Conservation (phyloP, 2,113 vertebrate species). For the Collichthys lucidus region DNA sequence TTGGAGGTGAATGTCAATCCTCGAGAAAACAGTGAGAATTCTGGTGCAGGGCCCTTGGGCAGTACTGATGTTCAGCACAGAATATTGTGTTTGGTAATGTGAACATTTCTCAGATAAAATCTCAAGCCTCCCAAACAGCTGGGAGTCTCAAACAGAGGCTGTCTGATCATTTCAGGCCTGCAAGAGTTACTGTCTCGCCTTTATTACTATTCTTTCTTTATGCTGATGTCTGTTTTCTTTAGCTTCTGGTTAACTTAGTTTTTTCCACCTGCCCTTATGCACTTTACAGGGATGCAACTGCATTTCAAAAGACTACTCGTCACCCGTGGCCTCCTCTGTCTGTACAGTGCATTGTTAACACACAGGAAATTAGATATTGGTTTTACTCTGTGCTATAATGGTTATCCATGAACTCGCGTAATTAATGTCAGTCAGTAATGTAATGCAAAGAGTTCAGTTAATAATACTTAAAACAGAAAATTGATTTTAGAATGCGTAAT, state of each 20-base stretch:
- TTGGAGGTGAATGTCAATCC: background rate
- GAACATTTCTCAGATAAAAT: conserved; percentile 24
- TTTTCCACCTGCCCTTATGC: background rate
- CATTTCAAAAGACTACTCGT: conserved; percentile 19
- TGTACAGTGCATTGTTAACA: conserved; percentile 41
- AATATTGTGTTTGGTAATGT: background rate
- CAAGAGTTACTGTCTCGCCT: background rate
- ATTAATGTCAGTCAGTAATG: conserved; percentile 59
- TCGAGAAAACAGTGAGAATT: background rate
- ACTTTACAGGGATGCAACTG: background rate
- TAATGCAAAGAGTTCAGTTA: conserved; percentile 50
- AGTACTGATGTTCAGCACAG: background rate
- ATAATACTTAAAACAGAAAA: conserved; percentile 70
- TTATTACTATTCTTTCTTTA: background rate
- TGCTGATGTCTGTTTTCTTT: background rate
- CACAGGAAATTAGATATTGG: conserved; percentile 71
- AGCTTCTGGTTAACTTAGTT: background rate
- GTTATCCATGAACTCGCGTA: conserved; percentile 66
- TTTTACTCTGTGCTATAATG: conserved; percentile 46
- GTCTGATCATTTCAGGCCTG: background rate
- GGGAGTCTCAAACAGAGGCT: background rate
- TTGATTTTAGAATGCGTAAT: conserved; percentile 57
- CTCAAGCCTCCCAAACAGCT: background rate
- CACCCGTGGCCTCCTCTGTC: conserved; percentile 1
- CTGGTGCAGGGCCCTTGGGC: conserved; percentile 9